Evolutionary conservation across 1,140 invertebrate species (phyloP), one percentile per base, ranked within the genome.

Genomic region (Drosophila rhopaloa): DNA sequence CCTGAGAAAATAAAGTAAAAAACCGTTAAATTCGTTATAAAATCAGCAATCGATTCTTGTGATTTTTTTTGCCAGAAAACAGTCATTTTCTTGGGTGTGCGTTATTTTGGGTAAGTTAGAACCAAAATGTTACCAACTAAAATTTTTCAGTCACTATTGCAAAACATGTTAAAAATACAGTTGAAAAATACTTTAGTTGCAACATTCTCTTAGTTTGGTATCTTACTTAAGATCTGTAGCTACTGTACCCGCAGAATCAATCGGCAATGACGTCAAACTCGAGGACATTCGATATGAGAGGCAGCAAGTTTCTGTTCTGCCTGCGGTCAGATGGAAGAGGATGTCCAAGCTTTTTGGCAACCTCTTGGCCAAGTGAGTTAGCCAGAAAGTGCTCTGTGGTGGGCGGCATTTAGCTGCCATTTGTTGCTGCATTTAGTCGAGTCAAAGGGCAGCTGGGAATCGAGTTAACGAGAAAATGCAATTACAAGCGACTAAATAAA

Each of bases 401-500:
- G 14, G 54, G 38, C 27, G 24, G 65, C 68, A 72, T 58, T 72
- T 58, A 41, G 68, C 53, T 14, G 29, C 29, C 62, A 65, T 58
- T 71, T 53, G 27, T 32, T 27, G 46, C 35, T 53, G 47, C 59
- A 81, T 70, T 81, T 57, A 44, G 60, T 14, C 37, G 29, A 81
- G 56, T 81, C 81, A 81, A 77, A 77, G 77, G 66, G 48, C 74
- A 61, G 44, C 61, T 48, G 46, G 57, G 44, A 88, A 77, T 83
- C 66, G 32, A 80, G 70, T 88, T 83, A 80, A 70, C 76, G 72
- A 70, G 83, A 58, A 76, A 78, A 86, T 83, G 84, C 76, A 86
- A 86, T 86, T 86, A 88, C 67, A 63, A 70, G 67, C 67, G 60
- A 76, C 83, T 88, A 88, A 88, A 83, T 76, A 86, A 88, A 86